Conservation (phyloP, 2,113 vertebrate species). For the Gymnorhina tibicen region DNA sequence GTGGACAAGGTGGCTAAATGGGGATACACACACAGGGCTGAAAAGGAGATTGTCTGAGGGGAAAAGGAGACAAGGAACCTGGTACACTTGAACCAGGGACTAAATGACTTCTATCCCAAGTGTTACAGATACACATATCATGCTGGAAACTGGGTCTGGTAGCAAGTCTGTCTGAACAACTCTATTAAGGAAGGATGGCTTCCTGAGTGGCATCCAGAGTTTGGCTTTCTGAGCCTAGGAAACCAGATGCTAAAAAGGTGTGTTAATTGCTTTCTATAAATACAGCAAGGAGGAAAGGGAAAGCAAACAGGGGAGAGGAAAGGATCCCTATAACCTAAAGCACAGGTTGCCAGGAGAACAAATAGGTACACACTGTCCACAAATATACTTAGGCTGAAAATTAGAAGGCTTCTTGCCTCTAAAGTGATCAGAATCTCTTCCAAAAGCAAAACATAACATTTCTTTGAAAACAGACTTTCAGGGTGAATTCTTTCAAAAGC, state of each 20-base stretch:
- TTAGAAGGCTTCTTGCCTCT: slow-evolving; percentile 12
- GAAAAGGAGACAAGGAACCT: not conserved
- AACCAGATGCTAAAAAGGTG: not conserved
- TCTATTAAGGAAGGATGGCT: not conserved
- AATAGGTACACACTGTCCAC: not conserved
- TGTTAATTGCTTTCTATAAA: slow-evolving; percentile 8
- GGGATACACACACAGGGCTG: not conserved
- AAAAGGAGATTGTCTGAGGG: not conserved
- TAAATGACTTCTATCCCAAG: not conserved
- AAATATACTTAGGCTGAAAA: slow-evolving; percentile 35
- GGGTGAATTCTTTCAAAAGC: not conserved
- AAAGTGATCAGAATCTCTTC: not conserved
- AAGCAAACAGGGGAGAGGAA: slow-evolving; percentile 15
- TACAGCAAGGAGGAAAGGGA: not conserved
- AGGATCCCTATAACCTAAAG: slow-evolving; percentile 32
- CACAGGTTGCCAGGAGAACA: not conserved
- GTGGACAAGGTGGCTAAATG: not conserved
- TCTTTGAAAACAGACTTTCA: slow-evolving; percentile 13
- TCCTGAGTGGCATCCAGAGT: not conserved
- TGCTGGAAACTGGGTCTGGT: not conserved
- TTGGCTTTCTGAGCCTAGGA: not conserved
- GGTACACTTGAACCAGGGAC: not conserved
- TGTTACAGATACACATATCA: not conserved
- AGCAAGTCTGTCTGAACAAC: not conserved
- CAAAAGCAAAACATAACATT: not conserved